A percentile compares a stretch with the other conserved stretches of the same genome.
phyloP scores from a whole-genome alignment of 2,888 invertebrate genomes.

The Muscina levida region DNA sequence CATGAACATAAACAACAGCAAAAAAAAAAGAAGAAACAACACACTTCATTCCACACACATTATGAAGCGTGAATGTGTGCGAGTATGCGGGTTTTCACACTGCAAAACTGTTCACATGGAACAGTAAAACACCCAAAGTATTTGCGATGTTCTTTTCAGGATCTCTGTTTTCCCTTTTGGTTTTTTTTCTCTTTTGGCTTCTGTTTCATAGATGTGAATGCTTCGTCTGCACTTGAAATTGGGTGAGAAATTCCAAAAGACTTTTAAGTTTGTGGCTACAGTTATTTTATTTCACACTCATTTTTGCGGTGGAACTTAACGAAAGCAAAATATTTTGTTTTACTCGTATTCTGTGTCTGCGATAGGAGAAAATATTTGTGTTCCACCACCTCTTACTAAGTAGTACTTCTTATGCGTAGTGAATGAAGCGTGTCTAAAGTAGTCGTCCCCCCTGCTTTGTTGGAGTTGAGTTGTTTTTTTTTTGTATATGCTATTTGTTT shows the following conservation, averaged over 20 bases:
- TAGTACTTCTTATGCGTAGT: neutral
- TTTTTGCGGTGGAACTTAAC: neutral
- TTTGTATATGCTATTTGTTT: too few species aligned
- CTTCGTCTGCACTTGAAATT: slow-evolving; percentile 43
- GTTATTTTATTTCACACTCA: slow-evolving; percentile 17
- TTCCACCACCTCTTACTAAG: neutral
- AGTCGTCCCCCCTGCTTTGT: too few species aligned
- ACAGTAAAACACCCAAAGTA: slow-evolving; percentile 25
- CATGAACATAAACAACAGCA: slow-evolving; percentile 56
- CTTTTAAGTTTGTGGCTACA: slow-evolving; percentile 39
- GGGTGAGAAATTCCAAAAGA: slow-evolving; percentile 31
- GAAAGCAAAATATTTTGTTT: slow-evolving; percentile 9
- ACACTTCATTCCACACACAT: neutral
- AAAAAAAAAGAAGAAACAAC: neutral
- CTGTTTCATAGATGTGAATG: slow-evolving; percentile 9
- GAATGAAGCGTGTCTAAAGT: neutral
- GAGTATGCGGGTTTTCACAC: neutral
- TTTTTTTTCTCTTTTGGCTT: neutral
- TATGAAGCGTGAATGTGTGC: neutral
- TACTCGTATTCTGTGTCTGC: neutral
- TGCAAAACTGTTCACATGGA: slow-evolving; percentile 1
- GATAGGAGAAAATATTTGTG: slow-evolving; percentile 30
- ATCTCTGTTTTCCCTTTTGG: neutral
- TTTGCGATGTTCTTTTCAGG: slow-evolving; percentile 40
- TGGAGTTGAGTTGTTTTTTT: too few species aligned